Percentiles rank a stretch among this genome's conserved stretches.
Conservation (phyloP, 2,797 vertebrate species). For the Myioborus miniatus region DNA sequence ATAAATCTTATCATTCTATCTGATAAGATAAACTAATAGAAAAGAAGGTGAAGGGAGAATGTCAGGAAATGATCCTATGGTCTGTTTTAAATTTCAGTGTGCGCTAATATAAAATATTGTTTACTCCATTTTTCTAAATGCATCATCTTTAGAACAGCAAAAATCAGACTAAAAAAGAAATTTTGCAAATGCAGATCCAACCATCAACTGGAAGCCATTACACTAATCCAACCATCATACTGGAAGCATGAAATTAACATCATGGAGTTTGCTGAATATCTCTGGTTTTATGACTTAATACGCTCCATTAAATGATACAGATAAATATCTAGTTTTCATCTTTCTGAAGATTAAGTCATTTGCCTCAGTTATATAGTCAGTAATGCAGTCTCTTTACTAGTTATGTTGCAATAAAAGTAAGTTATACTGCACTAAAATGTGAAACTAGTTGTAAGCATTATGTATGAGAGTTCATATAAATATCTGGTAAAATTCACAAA, state of each 20-base stretch:
- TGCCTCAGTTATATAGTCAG: constrained; percentile 3
- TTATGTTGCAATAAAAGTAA: constrained; percentile 1
- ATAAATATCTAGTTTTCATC: neutral
- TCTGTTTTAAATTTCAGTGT: neutral
- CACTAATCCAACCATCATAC: neutral
- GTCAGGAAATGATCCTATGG: neutral
- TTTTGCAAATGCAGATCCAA: neutral
- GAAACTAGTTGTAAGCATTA: neutral
- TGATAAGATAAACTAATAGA: neutral
- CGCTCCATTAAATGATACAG: neutral
- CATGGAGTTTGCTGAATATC: neutral
- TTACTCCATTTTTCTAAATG: neutral
- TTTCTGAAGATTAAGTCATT: constrained; percentile 4
- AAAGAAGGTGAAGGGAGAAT: neutral
- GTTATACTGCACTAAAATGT: neutral
- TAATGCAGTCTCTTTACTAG: neutral
- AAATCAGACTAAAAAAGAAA: neutral
- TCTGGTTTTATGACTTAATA: neutral
- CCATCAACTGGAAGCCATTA: neutral
- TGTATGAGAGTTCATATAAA: neutral
- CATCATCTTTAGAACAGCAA: neutral
- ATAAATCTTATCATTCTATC: neutral
- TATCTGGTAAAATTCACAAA: neutral
- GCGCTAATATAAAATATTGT: neutral
- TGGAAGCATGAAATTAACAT: neutral